Base-by-base conservation (phyloP, 1,140 invertebrate genomes). In the Lanistes nyassanus region DNA sequence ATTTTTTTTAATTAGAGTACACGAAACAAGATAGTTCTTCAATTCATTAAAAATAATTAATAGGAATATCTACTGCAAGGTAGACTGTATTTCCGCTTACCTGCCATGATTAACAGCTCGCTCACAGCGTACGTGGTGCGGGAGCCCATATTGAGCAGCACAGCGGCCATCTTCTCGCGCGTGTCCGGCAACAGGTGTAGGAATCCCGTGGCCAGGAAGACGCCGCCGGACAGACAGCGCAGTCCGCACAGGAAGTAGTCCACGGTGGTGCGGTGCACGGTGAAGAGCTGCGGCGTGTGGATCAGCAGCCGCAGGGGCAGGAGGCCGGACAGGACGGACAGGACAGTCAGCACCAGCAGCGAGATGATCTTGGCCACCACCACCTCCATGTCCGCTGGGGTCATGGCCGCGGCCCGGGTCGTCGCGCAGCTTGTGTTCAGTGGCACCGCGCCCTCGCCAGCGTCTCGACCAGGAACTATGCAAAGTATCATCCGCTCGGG, bases 211-310 rank as follows among this genome's bases (percentile, higher is more conserved):
- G 87, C 91, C 21, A 92, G 84, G 82, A 92, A 92, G 58, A 92
- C 90, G 0, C 96, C 92, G 21, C 91, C 91, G 53, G 91, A 91
- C 80, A 92, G 92, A 80, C 92, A 88, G 53, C 84, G 82, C 39
- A 85, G 80, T 26, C 84, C 82, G 65, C 80, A 82, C 47, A 87
- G 80, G 34, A 85, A 79, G 70, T 82, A 82, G 73, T 87, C 83
- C 53, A 84, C 78, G 1, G 80, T 76, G 37, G 77, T 74, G n/a
- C 81, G 82, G 58, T 77, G 73, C 60, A 76, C 76, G 21, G 81
- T 79, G 69, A 87, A 82, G 23, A 77, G 69, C 64, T 79, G 75
- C 5, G 83, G 81, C 29, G 78, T 79, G 68, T 84, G 79, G 19
- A 82, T 80, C 42, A 83, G 78, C 0, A 87, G 76, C 42, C 84